A percentile compares a stretch with the other conserved stretches of the same genome.
These are phyloP conservation scores for Sinocyclocheilus grahami DNA, from an alignment of 2,113 vertebrate species.

Conservation along the genomic window DNA sequence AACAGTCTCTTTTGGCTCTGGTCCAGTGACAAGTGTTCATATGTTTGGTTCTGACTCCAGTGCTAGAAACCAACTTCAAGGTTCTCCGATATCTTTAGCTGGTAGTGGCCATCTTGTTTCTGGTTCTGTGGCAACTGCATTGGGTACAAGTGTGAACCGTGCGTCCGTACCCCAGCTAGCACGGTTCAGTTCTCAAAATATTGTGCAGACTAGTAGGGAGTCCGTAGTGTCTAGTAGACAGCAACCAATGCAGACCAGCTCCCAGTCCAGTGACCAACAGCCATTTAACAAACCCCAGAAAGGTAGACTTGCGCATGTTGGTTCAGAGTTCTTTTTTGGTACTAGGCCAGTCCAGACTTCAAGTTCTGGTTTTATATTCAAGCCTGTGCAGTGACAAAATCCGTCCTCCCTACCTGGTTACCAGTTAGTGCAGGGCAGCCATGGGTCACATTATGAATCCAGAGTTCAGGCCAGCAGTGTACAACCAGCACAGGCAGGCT, in stretches of 20 bases:
- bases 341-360: too few relatives aligned
- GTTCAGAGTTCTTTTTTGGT: too few relatives aligned
- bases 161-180: background rate
- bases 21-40: background rate
- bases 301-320: background rate
- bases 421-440: too few relatives aligned
- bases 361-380: too few relatives aligned
- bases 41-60: background rate
- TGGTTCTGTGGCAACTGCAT: background rate
- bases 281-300: background rate
- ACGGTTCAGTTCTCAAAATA: background rate
- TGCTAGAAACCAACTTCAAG: background rate
- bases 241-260: background rate
- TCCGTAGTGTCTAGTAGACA: background rate
- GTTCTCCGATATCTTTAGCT: background rate
- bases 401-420: too few relatives aligned
- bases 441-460: background rate
- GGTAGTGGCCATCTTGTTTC: background rate
- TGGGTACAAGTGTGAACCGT: background rate
- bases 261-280: background rate
- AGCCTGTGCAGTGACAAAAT: too few relatives aligned
- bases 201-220: background rate
- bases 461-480: background rate
- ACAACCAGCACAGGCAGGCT: background rate
- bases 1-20: background rate